Base-by-base conservation (phyloP, 2,888 invertebrate species). In the Perizoma affinitatum region DNA sequence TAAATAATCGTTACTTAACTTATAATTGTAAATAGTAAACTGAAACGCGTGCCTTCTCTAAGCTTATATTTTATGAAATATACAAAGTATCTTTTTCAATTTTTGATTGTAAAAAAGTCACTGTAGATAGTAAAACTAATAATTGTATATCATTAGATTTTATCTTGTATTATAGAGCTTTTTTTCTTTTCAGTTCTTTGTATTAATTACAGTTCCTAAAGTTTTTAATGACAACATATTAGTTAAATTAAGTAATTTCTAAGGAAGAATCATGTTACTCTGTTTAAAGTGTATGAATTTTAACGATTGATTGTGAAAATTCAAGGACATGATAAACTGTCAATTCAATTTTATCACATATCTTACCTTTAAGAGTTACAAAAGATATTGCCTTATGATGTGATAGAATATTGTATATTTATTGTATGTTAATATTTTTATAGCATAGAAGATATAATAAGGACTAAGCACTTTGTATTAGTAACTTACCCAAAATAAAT, bases 331-430 rank as follows among this genome's bases (percentile, higher is more conserved):
- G n/a, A 22, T 22, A 2, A 22, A 22, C 22, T 22, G 22, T 22
- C 1, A 22, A 22, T 22, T 22, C 1, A 2, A 22, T 22, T 22
- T 22, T 22, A 22, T 22, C 22, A 22, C 22, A 22, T 22, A 22
- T 38, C 10, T 33, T 44, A 52, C 48, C 47, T 73, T 67, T 61
- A 71, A 70, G 35, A 36, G 7, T 52, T 58, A 48, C 43, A 45
- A 52, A 51, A 59, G 58, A 68, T 67, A 74, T 80, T 82, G 86
- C 84, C 84, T 87, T 87, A 69, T 72, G 79, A 82, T 87, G 87
- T 88, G 87, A 87, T 86, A 81, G 71, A 69, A 76, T 73, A 78
- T 67, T 78, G 74, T 82, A 76, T 86, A 87, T 87, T 86, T 87
- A 86, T 88, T 80, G 66, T 66, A 76, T 75, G 76, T 70, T 53